phyloP scores from a whole-genome alignment of 1,140 invertebrate genomes.

The Thaumetopoea pityocampa region DNA sequence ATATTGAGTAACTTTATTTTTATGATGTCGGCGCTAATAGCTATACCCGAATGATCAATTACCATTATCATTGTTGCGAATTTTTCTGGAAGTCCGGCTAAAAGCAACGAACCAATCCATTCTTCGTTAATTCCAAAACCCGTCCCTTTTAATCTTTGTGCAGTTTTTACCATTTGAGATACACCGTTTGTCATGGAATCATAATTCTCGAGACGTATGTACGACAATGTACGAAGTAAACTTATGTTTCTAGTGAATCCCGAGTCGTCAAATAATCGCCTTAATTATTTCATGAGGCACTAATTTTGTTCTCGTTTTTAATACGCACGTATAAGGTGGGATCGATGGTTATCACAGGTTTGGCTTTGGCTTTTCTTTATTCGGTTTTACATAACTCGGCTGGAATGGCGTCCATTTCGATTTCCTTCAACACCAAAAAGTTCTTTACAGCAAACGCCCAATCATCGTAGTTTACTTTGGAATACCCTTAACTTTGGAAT shows the following conservation, averaged over 20 bases:
- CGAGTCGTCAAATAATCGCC: not conserved
- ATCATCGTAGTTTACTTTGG: too few species aligned
- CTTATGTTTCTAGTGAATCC: conserved; percentile 1
- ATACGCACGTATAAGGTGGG: conserved; percentile 1
- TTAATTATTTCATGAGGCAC: not conserved
- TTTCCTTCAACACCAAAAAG: too few species aligned
- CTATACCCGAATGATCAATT: conserved; percentile 2
- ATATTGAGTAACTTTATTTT: conserved; percentile 3
- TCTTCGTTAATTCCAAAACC: not conserved
- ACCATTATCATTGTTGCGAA: conserved; percentile 2
- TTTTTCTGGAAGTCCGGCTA: conserved; percentile 1
- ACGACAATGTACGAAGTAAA: not conserved
- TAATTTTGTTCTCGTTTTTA: conserved; percentile 1
- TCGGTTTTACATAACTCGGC: too few species aligned
- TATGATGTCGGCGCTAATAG: conserved; percentile 2
- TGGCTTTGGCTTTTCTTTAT: conserved; percentile 1
- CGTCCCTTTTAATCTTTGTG: conserved; percentile 1
- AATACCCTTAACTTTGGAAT: too few species aligned
- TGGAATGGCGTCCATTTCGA: too few species aligned
- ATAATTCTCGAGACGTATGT: not conserved
- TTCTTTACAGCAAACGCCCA: too few species aligned
- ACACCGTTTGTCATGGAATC: conserved; percentile 1
- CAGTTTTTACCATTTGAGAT: conserved; percentile 1
- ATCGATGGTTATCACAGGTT: conserved; percentile 2
- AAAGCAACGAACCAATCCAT: conserved; percentile 1